phyloP scores from a whole-genome alignment of 37 sponge, comb jelly and placozoan genomes.

The Oopsacas minuta region DNA sequence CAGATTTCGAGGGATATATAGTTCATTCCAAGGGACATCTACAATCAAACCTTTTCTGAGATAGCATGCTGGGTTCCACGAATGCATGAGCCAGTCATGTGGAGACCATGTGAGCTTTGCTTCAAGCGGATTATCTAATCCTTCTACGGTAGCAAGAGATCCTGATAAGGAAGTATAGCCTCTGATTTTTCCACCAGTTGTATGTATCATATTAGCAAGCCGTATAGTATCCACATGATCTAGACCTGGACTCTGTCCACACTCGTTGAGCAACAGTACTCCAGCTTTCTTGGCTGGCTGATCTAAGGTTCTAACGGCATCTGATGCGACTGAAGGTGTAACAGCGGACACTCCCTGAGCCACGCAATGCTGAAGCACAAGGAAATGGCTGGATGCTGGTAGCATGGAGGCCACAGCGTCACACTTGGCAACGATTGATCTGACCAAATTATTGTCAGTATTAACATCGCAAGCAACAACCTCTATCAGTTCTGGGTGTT shows the following conservation, averaged over 20 bases:
- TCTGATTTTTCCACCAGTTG: neutral
- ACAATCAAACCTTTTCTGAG: neutral
- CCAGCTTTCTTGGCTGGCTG: neutral
- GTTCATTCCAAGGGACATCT: neutral
- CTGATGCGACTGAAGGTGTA: neutral
- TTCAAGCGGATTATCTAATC: neutral
- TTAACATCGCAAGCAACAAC: no score
- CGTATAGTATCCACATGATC: conserved; percentile 1
- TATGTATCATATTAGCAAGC: neutral
- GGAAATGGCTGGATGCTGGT: no score
- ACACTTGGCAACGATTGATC: no score
- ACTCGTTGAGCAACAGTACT: neutral
- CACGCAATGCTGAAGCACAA: conserved; percentile 6
- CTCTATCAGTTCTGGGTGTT: no score
- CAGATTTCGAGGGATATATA: neutral
- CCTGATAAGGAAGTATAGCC: conserved; percentile 7
- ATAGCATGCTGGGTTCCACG: conserved; percentile 5
- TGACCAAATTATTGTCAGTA: no score
- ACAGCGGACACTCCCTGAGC: neutral
- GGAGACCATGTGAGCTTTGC: conserved; percentile 19
- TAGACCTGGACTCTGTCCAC: conserved; percentile 10
- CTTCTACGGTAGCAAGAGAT: neutral
- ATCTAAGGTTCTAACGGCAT: neutral
- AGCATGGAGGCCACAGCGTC: no score
- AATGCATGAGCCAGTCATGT: conserved; percentile 3